phyloP scores from a whole-genome alignment of 2,888 invertebrate species.

The Agrochola lychnidis region DNA sequence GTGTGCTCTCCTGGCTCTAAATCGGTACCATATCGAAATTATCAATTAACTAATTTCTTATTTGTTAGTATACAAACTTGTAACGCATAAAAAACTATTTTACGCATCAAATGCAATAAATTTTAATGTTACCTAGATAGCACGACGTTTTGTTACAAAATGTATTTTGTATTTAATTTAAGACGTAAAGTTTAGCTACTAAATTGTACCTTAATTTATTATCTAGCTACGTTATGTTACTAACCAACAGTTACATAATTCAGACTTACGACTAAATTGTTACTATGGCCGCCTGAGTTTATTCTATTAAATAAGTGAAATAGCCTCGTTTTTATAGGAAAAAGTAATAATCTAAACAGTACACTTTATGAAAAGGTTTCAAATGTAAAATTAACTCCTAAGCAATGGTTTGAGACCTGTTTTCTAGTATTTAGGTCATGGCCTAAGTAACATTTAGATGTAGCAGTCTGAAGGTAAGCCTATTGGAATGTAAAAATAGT shows the following conservation, averaged over 20 bases:
- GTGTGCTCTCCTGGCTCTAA: neutral
- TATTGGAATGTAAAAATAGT: slow-evolving; percentile 18
- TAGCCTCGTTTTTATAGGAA: neutral
- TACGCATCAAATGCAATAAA: slow-evolving; percentile 86
- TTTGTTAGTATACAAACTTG: slow-evolving; percentile 34
- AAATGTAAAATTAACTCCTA: neutral
- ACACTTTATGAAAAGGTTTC: neutral
- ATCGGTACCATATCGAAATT: slow-evolving; percentile 59
- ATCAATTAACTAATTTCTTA: slow-evolving; percentile 37
- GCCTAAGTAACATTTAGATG: slow-evolving; percentile 26
- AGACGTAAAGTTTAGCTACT: slow-evolving; percentile 54
- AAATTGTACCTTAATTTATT: slow-evolving; percentile 39
- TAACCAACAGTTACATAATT: slow-evolving; percentile 27
- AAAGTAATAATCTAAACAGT: neutral
- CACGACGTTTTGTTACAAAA: slow-evolving; percentile 75
- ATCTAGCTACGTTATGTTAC: slow-evolving; percentile 27
- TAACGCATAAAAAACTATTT: slow-evolving; percentile 54
- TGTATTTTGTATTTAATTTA: slow-evolving; percentile 79
- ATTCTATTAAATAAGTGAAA: neutral
- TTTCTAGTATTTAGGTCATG: neutral
- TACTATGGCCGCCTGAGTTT: slow-evolving; percentile 17
- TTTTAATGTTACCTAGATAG: slow-evolving; percentile 77
- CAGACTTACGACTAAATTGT: slow-evolving; percentile 17
- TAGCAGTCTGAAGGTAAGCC: slow-evolving; percentile 13
- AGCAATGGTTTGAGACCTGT: neutral